Conservation (phyloP, 2,888 invertebrate species). For the Leptinotarsa haldemani region DNA sequence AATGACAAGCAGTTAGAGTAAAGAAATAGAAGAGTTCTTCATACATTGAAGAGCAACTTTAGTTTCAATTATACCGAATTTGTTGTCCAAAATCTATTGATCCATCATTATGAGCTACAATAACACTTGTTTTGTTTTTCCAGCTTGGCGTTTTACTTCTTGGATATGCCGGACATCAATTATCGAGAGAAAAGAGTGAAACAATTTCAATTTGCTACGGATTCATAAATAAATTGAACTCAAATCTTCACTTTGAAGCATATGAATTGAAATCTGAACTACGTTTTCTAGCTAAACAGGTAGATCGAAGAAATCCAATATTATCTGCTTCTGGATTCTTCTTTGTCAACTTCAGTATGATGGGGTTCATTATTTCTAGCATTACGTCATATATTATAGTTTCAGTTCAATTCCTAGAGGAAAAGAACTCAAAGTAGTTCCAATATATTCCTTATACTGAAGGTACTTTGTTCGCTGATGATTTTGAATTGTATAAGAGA, state of each 20-base stretch:
- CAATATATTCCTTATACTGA: too few relatives aligned
- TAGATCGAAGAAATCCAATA: conserved; percentile 25
- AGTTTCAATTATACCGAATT: too few relatives aligned
- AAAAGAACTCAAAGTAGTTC: conserved; percentile 1
- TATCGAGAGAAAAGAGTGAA: conserved; percentile 8
- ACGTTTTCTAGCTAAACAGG: conserved; percentile 27
- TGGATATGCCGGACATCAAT: conserved; percentile 21
- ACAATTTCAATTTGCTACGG: conserved; percentile 27
- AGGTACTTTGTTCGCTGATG: too few relatives aligned
- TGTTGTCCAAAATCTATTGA: too few relatives aligned
- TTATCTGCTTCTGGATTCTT: conserved; percentile 35
- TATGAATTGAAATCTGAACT: conserved; percentile 18
- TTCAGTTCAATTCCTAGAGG: conserved; percentile 30
- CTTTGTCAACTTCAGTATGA: conserved; percentile 34
- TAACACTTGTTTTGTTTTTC: conserved; percentile 2
- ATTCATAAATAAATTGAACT: conserved; percentile 23
- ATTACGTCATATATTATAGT: conserved; percentile 40
- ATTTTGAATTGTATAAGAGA: too few relatives aligned
- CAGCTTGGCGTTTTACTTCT: conserved; percentile 25
- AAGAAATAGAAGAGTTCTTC: too few relatives aligned
- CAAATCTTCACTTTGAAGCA: conserved; percentile 8
- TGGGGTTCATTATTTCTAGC: conserved; percentile 33
- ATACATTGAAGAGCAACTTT: too few relatives aligned
- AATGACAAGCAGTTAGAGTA: too few relatives aligned
- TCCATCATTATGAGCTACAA: neutral